A percentile compares a stretch with the other conserved stretches of the same genome.
Evolutionary conservation across 2,888 invertebrate species (phyloP).

Genomic region (Pterostichus niger): DNA sequence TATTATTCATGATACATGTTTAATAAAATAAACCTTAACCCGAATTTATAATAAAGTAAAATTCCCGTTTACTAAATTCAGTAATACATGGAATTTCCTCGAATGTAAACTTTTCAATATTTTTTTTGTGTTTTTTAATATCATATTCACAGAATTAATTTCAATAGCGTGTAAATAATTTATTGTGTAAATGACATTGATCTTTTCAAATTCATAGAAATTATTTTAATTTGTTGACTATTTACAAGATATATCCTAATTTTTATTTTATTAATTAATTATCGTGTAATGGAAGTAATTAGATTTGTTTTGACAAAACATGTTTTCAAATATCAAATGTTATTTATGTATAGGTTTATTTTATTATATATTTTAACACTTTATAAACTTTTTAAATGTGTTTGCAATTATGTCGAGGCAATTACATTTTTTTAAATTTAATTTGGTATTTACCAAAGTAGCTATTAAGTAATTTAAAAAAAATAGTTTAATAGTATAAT

Average conservation of each 20-base stretch:
- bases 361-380: no score
- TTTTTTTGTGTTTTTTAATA: neutral
- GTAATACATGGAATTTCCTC: constrained; percentile 1
- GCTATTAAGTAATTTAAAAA: no score
- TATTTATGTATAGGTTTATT: no score
- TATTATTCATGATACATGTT: constrained; percentile 13
- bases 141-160: constrained; percentile 7
- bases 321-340: no score
- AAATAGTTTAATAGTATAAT: no score
- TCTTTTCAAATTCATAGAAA: constrained; percentile 20
- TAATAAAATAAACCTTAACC: constrained; percentile 1
- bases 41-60: neutral
- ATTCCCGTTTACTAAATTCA: constrained; percentile 25
- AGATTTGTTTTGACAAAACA: constrained; percentile 1
- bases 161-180: neutral
- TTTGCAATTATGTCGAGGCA: no score
- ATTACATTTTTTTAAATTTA: no score
- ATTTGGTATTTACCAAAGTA: no score
- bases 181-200: constrained; percentile 22
- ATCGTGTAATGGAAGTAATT: neutral
- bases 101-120: neutral
- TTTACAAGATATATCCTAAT: neutral
- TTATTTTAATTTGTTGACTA: constrained; percentile 3
- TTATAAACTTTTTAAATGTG: no score
- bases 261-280: constrained; percentile 17